Evolutionary conservation across 2,888 invertebrate species (phyloP).

Genomic region (Macrophya alboannulata): DNA sequence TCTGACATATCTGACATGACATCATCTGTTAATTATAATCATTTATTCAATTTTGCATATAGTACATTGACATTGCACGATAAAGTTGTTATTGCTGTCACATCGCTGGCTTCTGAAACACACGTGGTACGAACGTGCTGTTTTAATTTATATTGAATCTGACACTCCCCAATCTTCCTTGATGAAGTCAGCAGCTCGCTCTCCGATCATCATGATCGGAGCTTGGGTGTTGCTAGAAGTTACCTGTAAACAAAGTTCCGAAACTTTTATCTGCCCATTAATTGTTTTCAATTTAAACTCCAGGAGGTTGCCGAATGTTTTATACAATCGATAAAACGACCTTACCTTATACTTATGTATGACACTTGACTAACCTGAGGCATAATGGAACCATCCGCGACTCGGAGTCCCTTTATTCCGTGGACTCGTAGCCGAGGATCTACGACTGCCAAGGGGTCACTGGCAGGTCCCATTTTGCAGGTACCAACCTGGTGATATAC

Average conservation of each 20-base stretch:
- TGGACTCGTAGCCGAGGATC: constrained; percentile 77
- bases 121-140: neutral
- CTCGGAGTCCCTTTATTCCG: constrained; percentile 11
- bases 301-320: neutral
- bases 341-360: neutral
- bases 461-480: constrained; percentile 89
- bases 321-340: neutral
- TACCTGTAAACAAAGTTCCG: neutral
- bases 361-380: neutral
- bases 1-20: too few species aligned
- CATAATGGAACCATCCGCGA: constrained; percentile 65
- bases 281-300: neutral
- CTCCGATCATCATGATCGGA: constrained; percentile 13
- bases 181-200: constrained; percentile 2
- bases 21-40: too few species aligned
- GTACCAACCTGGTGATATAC: constrained; percentile 92
- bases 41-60: too few species aligned
- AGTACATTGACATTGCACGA: too few species aligned
- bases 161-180: neutral
- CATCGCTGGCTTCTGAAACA: neutral
- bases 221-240: constrained; percentile 22
- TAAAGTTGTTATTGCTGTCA: too few species aligned
- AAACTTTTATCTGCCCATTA: neutral
- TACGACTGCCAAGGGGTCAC: constrained; percentile 88
- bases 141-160: neutral